Base-by-base conservation (phyloP, 2,113 vertebrate species). In the Tenebrosternarchus preto region DNA sequence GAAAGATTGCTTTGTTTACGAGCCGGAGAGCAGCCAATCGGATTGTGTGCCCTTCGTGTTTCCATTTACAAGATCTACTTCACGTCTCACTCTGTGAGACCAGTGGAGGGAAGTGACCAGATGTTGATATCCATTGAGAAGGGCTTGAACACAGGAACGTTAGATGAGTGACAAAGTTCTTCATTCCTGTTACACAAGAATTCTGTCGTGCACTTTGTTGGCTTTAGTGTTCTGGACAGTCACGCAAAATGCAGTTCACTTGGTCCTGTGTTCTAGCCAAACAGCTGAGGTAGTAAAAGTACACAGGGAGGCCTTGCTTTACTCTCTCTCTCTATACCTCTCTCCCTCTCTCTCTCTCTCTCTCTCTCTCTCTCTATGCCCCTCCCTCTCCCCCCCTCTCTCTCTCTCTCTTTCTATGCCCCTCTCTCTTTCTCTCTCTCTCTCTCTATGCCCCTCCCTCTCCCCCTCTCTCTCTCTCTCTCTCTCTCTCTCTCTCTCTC, bases 1-100 rank as follows among this genome's bases (percentile, higher is more conserved):
- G 91, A 91, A 87, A 88, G 88, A 92, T 88, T 85, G 87, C 86
- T 80, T 82, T 90, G 92, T 82, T 83, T 90, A 91, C 88, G 87
- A 90, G 88, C 86, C 81, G 85, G 80, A 80, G 83, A 86, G 88
- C 85, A 57, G 85, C 89, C 91, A 88, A 92, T 92, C 90, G 91
- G 89, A 89, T 88, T 86, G 53, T 31, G 70, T 81, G 57, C 73
- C 75, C 68, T 43, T 80, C 73, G 27, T 77, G 74, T 74, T 25
- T 59, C 53, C 79, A 72, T 80, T 78, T 74, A 72, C 50, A 39
- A 71, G 80, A 79, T 75, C 50, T 73, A 67, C 63, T 73, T 33
- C 71, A 73, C 72, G 68, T 80, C 74, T 66, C 72, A 36, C 33
- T 88, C 84, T 25, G 82, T 5, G 84, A 87, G 90, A 84, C n/a